Base-by-base conservation (phyloP, 2,797 vertebrate genomes). In the Megalops cyprinoides region DNA sequence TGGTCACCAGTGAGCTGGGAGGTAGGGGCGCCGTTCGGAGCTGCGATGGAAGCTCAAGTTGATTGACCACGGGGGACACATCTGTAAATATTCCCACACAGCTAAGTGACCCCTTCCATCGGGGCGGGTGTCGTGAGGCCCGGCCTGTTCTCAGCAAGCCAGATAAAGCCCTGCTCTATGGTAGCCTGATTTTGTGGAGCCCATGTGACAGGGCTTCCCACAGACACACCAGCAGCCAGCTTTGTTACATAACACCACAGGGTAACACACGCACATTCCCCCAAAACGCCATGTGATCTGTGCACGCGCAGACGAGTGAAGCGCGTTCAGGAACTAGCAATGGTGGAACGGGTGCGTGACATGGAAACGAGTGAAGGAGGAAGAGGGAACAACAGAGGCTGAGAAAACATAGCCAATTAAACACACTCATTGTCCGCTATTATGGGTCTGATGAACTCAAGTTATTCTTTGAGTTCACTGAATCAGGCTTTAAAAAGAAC, bases 11-110 rank as follows among this genome's bases (percentile, higher is more conserved):
- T 39, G 74, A 83, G 25, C 77, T 75, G 46, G 1, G 71, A 81
- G 73, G n/a, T n/a, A 67, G 62, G 53, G 20, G 58, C 34, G 75
- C 76, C 83, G 71, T 49, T 82, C 75, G 65, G n/a, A n/a, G 84
- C 87, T 53, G 81, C 74, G 77, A 77, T 37, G 53, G 44, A 14
- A 12, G 85, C 81, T 85, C 84, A 82, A 84, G 89, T 74, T 23
- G 39, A 79, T 78, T 78, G 67, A 84, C 82, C 74, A 60, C n/a
- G 65, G 34, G 85, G 82, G 90, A 89, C 88, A 84, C 88, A 76
- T 81, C 44, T 42, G 37, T 85, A 86, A 83, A 86, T 83, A 82
- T 85, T 88, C 84, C 82, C 85, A 86, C 82, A 81, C 86, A 84
- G 58, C 58, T 42, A 39, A 56, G 56, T 81, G 78, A 76, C 75